Conservation (phyloP, 2,888 invertebrate genomes). For the Orchesellides sinensis region DNA sequence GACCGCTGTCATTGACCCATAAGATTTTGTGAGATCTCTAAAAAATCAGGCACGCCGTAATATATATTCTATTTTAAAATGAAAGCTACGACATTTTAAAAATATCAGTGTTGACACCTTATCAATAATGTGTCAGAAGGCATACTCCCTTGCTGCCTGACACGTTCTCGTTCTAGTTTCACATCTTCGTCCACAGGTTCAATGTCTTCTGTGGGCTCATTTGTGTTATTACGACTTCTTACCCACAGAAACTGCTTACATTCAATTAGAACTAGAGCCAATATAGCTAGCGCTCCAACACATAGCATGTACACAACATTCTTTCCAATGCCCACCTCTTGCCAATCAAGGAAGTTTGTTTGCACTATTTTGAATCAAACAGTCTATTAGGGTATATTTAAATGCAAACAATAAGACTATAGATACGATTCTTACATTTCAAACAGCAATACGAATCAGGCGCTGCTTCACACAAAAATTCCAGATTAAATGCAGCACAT, state of each 20-base stretch:
- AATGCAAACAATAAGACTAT: background rate
- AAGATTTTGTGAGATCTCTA: constrained; percentile 84
- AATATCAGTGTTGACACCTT: too few species aligned
- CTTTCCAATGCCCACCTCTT: constrained; percentile 70
- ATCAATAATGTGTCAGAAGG: constrained; percentile 15
- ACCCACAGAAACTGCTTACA: constrained; percentile 58
- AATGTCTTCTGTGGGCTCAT: background rate
- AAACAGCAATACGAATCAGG: constrained; percentile 71
- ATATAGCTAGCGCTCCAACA: constrained; percentile 58
- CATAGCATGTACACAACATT: constrained; percentile 69
- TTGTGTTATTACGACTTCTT: background rate
- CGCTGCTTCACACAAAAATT: constrained; percentile 70
- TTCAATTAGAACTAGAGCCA: constrained; percentile 64
- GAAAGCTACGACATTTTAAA: too few species aligned
- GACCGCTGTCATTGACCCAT: constrained; percentile 86
- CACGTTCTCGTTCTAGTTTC: constrained; percentile 22
- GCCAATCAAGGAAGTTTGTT: constrained; percentile 71
- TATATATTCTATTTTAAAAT: background rate
- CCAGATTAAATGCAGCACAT: constrained; percentile 64
- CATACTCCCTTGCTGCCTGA: background rate
- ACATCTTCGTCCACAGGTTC: constrained; percentile 40
- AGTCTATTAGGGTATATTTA: background rate
- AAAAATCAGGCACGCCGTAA: too few species aligned
- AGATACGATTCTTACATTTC: constrained; percentile 59
- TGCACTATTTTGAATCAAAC: constrained; percentile 58